phyloP scores from a whole-genome alignment of 2,888 invertebrate species.

The Pemphredon lugubris region DNA sequence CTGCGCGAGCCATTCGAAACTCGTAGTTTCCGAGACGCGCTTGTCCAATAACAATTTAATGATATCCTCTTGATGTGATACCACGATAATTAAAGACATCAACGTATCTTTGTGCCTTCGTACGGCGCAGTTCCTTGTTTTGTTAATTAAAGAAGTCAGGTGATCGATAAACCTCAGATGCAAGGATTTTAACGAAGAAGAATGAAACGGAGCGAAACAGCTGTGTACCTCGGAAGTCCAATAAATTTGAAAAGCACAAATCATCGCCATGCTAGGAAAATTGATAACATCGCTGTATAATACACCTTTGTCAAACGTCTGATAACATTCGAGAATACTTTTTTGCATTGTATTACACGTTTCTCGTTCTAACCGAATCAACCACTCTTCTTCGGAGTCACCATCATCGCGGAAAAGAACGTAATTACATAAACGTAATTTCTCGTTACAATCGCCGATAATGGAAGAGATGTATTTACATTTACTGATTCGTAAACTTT shows the following conservation, averaged over 20 bases:
- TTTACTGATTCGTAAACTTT: conserved; percentile 82
- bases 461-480: conserved; percentile 84
- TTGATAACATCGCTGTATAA: conserved; percentile 83
- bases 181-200: conserved; percentile 80
- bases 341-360: conserved; percentile 81
- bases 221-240: conserved; percentile 86
- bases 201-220: conserved; percentile 78
- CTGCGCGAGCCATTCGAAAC: conserved; percentile 85
- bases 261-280: conserved; percentile 86
- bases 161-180: conserved; percentile 82
- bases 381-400: conserved; percentile 87
- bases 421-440: conserved; percentile 80
- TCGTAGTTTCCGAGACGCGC: conserved; percentile 79
- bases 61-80: conserved; percentile 83
- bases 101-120: conserved; percentile 82
- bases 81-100: conserved; percentile 82
- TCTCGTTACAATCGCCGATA: conserved; percentile 84
- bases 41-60: conserved; percentile 79
- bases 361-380: conserved; percentile 84
- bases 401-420: conserved; percentile 71
- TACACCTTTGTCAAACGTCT: conserved; percentile 69
- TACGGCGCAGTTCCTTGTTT: conserved; percentile 84
- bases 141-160: conserved; percentile 81
- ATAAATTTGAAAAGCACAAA: conserved; percentile 84
- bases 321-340: conserved; percentile 74